Evolutionary conservation across 2,113 vertebrate genomes (phyloP).

Genomic region (Archocentrus centrarchus): DNA sequence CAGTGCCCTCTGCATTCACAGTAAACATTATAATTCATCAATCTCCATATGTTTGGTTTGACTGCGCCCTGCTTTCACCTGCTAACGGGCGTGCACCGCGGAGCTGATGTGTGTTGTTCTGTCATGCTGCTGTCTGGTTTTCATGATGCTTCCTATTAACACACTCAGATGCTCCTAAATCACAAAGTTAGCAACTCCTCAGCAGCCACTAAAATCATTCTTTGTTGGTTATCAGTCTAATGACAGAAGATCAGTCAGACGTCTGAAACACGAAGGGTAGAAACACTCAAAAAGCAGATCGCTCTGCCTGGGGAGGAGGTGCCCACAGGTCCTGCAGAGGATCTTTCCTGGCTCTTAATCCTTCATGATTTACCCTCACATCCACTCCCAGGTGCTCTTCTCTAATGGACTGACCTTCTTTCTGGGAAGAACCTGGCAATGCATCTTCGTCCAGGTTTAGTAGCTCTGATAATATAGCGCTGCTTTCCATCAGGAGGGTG

Average conservation of each 20-base stretch:
- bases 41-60: not conserved
- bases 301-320: not conserved
- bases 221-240: not conserved
- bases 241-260: slow-evolving; percentile 1
- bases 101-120: not conserved
- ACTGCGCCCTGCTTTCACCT: slow-evolving; percentile 3
- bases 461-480: slow-evolving; percentile 21
- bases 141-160: not conserved
- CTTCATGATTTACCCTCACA: slow-evolving; percentile 58
- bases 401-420: slow-evolving; percentile 51
- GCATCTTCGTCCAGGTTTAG: slow-evolving; percentile 46
- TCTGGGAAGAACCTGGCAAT: slow-evolving; percentile 39
- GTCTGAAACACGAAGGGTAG: not conserved
- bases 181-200: not conserved
- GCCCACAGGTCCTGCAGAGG: slow-evolving; percentile 65
- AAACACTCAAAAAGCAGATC: not conserved
- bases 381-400: slow-evolving; percentile 40
- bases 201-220: not conserved
- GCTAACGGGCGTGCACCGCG: not conserved
- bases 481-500: slow-evolving; percentile 1
- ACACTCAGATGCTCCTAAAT: not conserved
- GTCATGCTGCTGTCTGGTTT: not conserved
- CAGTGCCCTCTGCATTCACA: not conserved
- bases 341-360: slow-evolving; percentile 61
- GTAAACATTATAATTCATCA: slow-evolving; percentile 47